Conservation (phyloP, 2,888 invertebrate species). For the Lochmaea crataegi region DNA sequence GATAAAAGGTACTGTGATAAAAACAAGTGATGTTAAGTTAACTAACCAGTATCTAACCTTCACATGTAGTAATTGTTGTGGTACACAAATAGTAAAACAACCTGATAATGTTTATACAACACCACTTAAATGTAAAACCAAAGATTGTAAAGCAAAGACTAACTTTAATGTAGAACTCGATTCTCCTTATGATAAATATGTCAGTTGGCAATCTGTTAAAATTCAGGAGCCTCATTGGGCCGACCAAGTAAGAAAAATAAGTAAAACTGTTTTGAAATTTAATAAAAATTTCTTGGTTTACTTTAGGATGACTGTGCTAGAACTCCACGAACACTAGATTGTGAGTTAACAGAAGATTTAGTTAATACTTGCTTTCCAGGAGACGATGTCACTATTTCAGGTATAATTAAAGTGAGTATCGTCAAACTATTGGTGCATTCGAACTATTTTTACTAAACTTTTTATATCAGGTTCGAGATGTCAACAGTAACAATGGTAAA, state of each 20-base stretch:
- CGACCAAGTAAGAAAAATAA: slow-evolving; percentile 68
- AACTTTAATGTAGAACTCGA: slow-evolving; percentile 74
- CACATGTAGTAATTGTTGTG: slow-evolving; percentile 76
- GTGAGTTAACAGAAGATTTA: slow-evolving; percentile 85
- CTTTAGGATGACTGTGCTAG: slow-evolving; percentile 75
- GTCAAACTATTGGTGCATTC: neutral
- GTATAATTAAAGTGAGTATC: slow-evolving; percentile 79
- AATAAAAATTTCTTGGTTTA: neutral
- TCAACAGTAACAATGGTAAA: slow-evolving; percentile 65
- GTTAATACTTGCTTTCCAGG: slow-evolving; percentile 88
- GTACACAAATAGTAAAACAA: slow-evolving; percentile 75
- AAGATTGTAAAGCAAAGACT: slow-evolving; percentile 70
- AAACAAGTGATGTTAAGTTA: slow-evolving; percentile 80
- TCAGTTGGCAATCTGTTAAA: slow-evolving; percentile 83
- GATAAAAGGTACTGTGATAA: slow-evolving; percentile 86
- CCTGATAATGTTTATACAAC: slow-evolving; percentile 70
- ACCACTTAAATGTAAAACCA: slow-evolving; percentile 71
- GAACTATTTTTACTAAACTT: neutral
- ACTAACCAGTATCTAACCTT: slow-evolving; percentile 83
- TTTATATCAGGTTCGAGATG: slow-evolving; percentile 68
- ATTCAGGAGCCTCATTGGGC: slow-evolving; percentile 82
- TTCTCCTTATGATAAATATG: slow-evolving; percentile 78
- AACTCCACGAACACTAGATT: slow-evolving; percentile 84
- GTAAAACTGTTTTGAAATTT: too few relatives aligned
- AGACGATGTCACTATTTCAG: slow-evolving; percentile 87